A percentile compares a stretch with the other conserved stretches of the same genome.
Evolutionary conservation across 2,888 invertebrate species (phyloP).

Genomic region (Arge pagana): DNA sequence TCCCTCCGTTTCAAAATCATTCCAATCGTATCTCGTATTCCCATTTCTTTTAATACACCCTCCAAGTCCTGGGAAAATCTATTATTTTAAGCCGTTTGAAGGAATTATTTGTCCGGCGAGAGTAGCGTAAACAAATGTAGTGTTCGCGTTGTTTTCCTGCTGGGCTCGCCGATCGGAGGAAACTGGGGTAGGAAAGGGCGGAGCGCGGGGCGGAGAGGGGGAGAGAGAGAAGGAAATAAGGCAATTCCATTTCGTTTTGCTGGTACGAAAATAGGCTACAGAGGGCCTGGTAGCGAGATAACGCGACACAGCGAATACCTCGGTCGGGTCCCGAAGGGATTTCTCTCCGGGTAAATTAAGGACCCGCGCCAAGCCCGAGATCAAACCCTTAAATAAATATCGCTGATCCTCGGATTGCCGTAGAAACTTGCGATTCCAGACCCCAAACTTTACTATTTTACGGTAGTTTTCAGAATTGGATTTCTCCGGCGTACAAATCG

Average conservation of each 20-base stretch:
- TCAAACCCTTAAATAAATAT: slow-evolving; percentile 22
- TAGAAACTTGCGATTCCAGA: slow-evolving; percentile 10
- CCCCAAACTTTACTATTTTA: slow-evolving; percentile 18
- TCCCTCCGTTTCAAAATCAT: too few species aligned
- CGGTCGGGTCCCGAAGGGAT: slow-evolving; percentile 16
- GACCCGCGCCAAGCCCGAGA: slow-evolving; percentile 14
- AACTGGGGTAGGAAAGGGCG: too few species aligned
- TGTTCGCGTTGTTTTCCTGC: too few species aligned
- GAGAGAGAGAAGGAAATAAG: neutral
- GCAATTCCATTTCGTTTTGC: slow-evolving; percentile 1
- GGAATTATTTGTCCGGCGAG: too few species aligned
- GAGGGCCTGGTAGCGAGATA: slow-evolving; percentile 9
- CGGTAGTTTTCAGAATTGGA: slow-evolving; percentile 1
- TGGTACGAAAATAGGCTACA: slow-evolving; percentile 11
- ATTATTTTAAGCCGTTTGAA: too few species aligned
- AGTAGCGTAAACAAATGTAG: too few species aligned
- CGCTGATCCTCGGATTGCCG: slow-evolving; percentile 14
- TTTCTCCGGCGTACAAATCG: neutral
- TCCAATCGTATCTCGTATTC: too few species aligned
- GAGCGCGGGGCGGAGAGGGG: too few species aligned
- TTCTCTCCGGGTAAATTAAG: slow-evolving; percentile 19
- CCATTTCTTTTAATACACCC: too few species aligned
- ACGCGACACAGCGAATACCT: neutral
- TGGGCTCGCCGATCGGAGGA: too few species aligned
- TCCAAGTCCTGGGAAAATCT: too few species aligned